phyloP scores from a whole-genome alignment of 1,140 invertebrate genomes.

The Atta texana region DNA sequence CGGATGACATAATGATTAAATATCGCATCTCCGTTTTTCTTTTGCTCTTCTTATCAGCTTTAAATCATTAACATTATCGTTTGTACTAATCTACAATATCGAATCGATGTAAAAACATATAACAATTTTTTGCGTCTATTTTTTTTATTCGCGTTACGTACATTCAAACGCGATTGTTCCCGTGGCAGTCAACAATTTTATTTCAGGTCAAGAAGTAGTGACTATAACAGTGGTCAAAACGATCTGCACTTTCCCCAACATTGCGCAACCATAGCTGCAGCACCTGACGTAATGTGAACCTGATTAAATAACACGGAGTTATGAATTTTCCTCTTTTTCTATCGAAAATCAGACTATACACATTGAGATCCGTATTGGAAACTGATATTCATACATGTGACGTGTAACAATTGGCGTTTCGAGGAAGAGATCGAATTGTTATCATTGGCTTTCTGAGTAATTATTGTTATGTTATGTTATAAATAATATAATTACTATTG shows the following conservation, averaged over 20 bases:
- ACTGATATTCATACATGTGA: background rate
- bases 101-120: background rate
- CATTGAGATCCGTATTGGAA: background rate
- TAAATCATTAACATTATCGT: background rate
- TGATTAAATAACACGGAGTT: slow-evolving; percentile 80
- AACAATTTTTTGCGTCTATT: background rate
- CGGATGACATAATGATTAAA: slow-evolving; percentile 1
- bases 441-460: background rate
- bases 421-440: background rate
- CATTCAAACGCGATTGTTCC: slow-evolving; percentile 22
- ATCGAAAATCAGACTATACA: slow-evolving; percentile 42
- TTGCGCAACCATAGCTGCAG: slow-evolving; percentile 77
- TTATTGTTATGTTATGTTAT: background rate
- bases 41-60: background rate
- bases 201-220: slow-evolving; percentile 78
- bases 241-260: slow-evolving; percentile 79
- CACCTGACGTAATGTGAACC: slow-evolving; percentile 79
- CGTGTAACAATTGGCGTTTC: background rate
- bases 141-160: background rate
- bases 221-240: slow-evolving; percentile 77
- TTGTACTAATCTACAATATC: background rate
- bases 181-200: slow-evolving; percentile 66
- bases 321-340: slow-evolving; percentile 64
- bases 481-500: background rate
- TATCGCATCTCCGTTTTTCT: background rate